Percentiles rank a stretch among this genome's conserved stretches.
Evolutionary conservation across 2,888 invertebrate genomes (phyloP).

Genomic region (Troides aeacus): DNA sequence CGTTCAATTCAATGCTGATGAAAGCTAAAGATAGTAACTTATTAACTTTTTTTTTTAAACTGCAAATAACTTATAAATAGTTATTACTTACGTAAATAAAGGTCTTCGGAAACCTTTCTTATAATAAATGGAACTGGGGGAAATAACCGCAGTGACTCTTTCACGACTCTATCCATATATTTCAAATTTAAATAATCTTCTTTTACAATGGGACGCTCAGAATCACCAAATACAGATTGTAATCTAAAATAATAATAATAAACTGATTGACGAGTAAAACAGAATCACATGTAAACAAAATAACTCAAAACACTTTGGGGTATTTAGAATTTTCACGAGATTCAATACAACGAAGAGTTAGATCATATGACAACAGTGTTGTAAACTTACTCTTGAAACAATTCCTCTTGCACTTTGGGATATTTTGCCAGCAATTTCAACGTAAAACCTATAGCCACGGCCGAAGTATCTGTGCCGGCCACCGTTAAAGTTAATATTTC

Average conservation of each 20-base stretch:
- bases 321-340: not conserved
- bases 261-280: not conserved
- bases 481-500: constrained; percentile 79
- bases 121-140: constrained; percentile 70
- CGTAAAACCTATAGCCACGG: constrained; percentile 65
- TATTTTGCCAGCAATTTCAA: constrained; percentile 67
- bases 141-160: constrained; percentile 64
- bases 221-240: constrained; percentile 57
- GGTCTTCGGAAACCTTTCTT: constrained; percentile 63
- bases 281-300: not conserved
- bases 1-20: not conserved
- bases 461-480: constrained; percentile 79
- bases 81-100: constrained; percentile 60
- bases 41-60: not conserved
- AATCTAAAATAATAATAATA: constrained; percentile 45
- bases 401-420: constrained; percentile 70
- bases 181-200: constrained; percentile 59
- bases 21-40: not conserved
- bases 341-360: too few species aligned
- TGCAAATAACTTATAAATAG: not conserved
- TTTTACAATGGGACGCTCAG: constrained; percentile 57
- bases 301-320: too few species aligned
- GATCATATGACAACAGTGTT: not conserved
- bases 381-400: constrained; percentile 62
- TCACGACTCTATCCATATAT: constrained; percentile 65